Base-by-base conservation (phyloP, 2,113 vertebrate species). In the Anguilla japonica region DNA sequence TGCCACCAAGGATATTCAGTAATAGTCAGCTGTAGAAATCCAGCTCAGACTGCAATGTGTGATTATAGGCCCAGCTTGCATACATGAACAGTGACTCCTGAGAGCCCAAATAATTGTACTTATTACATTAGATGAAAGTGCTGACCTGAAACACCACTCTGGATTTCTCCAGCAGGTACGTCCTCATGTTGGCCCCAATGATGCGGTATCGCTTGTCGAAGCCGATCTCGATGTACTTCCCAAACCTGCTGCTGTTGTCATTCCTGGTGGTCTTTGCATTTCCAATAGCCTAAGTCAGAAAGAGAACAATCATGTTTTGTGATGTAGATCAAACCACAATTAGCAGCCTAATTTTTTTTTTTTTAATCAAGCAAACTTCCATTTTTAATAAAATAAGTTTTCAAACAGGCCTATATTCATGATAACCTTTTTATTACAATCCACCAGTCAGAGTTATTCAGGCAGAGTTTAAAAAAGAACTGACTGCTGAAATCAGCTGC, bases 171-270 rank as follows among this genome's bases (percentile, higher is more conserved):
- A 99, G 94, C 82, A 99, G 97, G 89, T 99, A 99, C 78, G 98
- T 99, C 92, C 98, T 98, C 98, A 99, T 99, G 93, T 99, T 99
- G 92, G 98, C 98, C 83, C 98, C 98, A 50, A 97, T 97, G 93
- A 99, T 99, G 81, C 96, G 96, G 89, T 96, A 98, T 46, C 96
- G 95, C 89, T 93, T 97, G 94, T 99, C 98, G 84, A 99, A 99
- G 71, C 98, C 98, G 79, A 99, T 99, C 91, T 99, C 98, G 34
- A 99, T 99, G 91, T 99, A 99, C 87, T 99, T 99, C 29, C 98
- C 98, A 90, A 99, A 99, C 83, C 98, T 98, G 92, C 98, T 99
- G 94, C 98, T 99, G 92, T 99, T 99, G 95, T 99, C 98, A 83
- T 99, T 99, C 81, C 98, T 95, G 41, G 98, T 99, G 41, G 98